Percentiles rank a stretch among this genome's conserved stretches.
Conservation (phyloP, 2,797 vertebrate genomes). For the Pogoniulus pusillus region DNA sequence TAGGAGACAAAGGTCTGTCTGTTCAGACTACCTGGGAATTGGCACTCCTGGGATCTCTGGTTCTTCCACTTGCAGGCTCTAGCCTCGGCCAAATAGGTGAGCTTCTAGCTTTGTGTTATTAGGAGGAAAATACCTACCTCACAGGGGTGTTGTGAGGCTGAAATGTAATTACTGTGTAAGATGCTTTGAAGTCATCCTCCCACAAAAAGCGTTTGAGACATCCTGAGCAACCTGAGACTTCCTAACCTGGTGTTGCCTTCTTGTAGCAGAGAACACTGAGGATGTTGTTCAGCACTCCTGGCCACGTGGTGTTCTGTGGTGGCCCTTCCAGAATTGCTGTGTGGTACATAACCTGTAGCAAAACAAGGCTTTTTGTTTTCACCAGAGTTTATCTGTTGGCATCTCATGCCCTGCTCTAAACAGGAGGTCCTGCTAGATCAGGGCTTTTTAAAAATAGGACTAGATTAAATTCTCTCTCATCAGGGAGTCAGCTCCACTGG, state of each 20-base stretch:
- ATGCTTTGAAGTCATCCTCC: background rate
- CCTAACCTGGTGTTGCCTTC: background rate
- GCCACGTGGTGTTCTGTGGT: background rate
- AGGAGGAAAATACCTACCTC: background rate
- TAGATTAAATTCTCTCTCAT: background rate
- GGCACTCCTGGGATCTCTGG: background rate
- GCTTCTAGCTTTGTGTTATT: background rate
- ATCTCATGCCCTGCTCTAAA: background rate
- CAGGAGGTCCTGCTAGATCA: background rate
- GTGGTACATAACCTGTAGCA: background rate
- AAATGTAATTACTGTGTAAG: background rate
- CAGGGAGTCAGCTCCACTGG: background rate
- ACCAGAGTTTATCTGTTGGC: background rate
- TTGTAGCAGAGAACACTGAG: background rate
- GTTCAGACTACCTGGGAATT: background rate
- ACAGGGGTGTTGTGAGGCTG: slow-evolving; percentile 29
- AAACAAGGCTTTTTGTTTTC: background rate
- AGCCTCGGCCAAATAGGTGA: background rate
- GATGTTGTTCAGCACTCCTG: background rate
- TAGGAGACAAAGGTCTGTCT: background rate
- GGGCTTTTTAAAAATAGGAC: background rate
- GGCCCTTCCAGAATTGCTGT: background rate
- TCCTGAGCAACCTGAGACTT: background rate
- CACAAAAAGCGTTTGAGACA: background rate
- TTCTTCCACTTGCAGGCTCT: background rate